phyloP scores from a whole-genome alignment of 2,888 invertebrate genomes.

The Eretmocerus hayati region DNA sequence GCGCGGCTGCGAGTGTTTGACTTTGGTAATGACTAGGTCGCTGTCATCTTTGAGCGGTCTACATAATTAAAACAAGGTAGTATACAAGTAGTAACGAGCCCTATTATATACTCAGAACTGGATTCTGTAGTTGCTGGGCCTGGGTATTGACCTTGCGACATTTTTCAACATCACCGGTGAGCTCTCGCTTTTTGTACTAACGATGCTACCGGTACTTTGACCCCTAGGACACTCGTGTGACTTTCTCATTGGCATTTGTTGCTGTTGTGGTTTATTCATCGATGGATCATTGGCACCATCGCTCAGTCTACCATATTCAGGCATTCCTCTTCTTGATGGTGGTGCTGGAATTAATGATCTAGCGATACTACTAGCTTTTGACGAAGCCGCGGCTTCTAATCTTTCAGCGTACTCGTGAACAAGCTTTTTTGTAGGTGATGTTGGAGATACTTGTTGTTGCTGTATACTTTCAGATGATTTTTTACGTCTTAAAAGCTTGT shows the following conservation, averaged over 20 bases:
- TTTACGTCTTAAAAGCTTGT: slow-evolving; percentile 36
- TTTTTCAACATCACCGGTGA: slow-evolving; percentile 38
- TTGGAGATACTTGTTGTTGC: slow-evolving; percentile 60
- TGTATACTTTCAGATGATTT: slow-evolving; percentile 34
- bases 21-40: slow-evolving; percentile 47
- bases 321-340: slow-evolving; percentile 51
- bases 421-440: slow-evolving; percentile 19
- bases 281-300: slow-evolving; percentile 40
- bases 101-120: slow-evolving; percentile 56
- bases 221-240: slow-evolving; percentile 31
- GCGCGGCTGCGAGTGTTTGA: slow-evolving; percentile 31
- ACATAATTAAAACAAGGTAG: too few species aligned
- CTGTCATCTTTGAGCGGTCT: too few species aligned
- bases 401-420: slow-evolving; percentile 27
- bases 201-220: slow-evolving; percentile 41
- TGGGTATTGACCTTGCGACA: slow-evolving; percentile 51
- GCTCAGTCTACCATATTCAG: slow-evolving; percentile 54
- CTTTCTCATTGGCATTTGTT: slow-evolving; percentile 8
- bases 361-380: slow-evolving; percentile 49
- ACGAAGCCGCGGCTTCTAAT: slow-evolving; percentile 43
- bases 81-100: too few species aligned
- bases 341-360: slow-evolving; percentile 52
- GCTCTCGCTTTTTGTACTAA: slow-evolving; percentile 49
- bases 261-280: neutral
- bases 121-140: slow-evolving; percentile 66